phyloP scores from a whole-genome alignment of 2,797 vertebrate species.

The Arnoldichthys spilopterus region DNA sequence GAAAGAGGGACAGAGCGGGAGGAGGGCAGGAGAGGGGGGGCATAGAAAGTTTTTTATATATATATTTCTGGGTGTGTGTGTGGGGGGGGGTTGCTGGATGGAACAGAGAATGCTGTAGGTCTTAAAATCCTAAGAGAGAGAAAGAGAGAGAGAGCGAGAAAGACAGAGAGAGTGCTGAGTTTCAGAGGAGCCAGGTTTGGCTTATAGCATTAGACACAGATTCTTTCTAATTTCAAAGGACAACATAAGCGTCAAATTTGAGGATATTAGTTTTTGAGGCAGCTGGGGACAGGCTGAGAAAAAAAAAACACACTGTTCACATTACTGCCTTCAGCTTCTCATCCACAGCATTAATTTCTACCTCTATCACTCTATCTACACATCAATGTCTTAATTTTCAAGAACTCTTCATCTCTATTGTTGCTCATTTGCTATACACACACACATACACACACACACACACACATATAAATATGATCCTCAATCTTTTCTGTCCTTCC shows the following conservation, averaged over 20 bases:
- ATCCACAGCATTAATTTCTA: not conserved
- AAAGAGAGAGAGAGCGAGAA: conserved; percentile 49
- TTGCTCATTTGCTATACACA: no score
- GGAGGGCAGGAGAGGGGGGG: conserved; percentile 44
- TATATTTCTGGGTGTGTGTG: not conserved
- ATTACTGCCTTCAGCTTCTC: conserved; percentile 58
- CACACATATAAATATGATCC: conserved; percentile 6
- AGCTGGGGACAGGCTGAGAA: conserved; percentile 71
- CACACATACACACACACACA: no score
- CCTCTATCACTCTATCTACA: not conserved
- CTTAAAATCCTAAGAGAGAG: conserved; percentile 82
- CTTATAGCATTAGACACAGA: conserved; percentile 89
- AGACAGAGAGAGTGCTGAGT: conserved; percentile 65
- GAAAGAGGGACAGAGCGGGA: conserved; percentile 25
- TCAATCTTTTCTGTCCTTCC: conserved; percentile 20
- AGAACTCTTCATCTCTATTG: not conserved
- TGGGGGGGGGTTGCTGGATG: conserved; percentile 29
- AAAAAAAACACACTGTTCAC: conserved; percentile 78
- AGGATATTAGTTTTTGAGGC: conserved; percentile 87
- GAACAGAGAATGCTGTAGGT: conserved; percentile 67
- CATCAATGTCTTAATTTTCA: not conserved
- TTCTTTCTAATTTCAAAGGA: conserved; percentile 89
- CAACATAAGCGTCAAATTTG: conserved; percentile 86
- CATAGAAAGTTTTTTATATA: not conserved
- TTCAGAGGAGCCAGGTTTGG: conserved; percentile 83